Base-by-base conservation (phyloP, 2,113 vertebrate species). In the Petrocephalus microphthalmus region DNA sequence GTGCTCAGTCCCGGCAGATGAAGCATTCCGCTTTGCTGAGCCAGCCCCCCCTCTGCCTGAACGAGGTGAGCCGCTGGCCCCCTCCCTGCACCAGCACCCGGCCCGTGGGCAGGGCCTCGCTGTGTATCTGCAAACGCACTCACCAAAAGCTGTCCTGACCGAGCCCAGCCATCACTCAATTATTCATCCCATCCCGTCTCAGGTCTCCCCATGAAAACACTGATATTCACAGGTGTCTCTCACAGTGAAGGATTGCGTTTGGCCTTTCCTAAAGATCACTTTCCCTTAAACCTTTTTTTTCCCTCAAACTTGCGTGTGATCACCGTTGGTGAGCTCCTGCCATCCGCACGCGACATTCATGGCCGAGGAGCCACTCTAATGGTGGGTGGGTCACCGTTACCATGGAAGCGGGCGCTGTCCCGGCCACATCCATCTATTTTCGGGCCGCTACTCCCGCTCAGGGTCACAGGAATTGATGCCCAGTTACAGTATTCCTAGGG, bases 1-100 rank as follows among this genome's bases (percentile, higher is more conserved):
- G 94, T 85, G 91, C 95, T 17, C 91, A 92, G 4, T 94, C 95
- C 82, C 94, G 95, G 91, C 95, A 93, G 88, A 91, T 90, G 2
- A 97, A 97, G 89, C 94, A 90, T 88, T 92, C 93, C 0, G 91
- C 89, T 0, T 93, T 97, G 20, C 94, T 95, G 94, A 97, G 95
- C 0, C 96, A 96, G 0, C 96, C 96, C 19, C 96, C 96, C 0
- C 96, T 97, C 89, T 95, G 93, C 88, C 92, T 96, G 3, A 94
- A 96, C 4, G 92, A 94, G 64, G 94, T 93, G 85, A 94, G 95
- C 25, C 60, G 60, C 60, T 67, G 60, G n/a, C 60, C 60, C 60
- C 56, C 56, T 0, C 56, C 42, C 42, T 2, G 2, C 17, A 82
- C 57, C 19, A 8, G 81, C 20, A 83, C 60, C 60, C 1, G 60